Conservation (phyloP, 2,888 invertebrate species). For the Formica aserva region DNA sequence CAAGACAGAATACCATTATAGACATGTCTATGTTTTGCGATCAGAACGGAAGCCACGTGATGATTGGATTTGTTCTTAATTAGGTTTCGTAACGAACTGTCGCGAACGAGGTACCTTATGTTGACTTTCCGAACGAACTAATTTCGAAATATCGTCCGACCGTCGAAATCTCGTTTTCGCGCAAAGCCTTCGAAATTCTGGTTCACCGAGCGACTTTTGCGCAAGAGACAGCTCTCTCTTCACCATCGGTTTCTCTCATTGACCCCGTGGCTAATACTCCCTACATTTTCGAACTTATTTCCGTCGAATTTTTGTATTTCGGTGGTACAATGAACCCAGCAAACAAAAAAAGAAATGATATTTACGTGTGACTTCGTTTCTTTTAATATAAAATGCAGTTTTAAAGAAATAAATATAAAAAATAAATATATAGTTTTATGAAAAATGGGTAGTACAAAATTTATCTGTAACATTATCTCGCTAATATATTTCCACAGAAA, state of each 20-base stretch:
- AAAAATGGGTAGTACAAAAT: background rate
- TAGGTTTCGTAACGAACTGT: conserved; percentile 62
- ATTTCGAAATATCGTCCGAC: conserved; percentile 42
- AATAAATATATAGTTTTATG: background rate
- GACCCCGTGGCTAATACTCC: conserved; percentile 8
- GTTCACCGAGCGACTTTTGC: conserved; percentile 29
- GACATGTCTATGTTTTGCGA: conserved; percentile 2
- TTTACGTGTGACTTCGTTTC: background rate
- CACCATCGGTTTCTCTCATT: conserved; percentile 31
- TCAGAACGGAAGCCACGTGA: conserved; percentile 19
- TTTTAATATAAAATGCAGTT: background rate
- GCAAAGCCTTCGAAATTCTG: conserved; percentile 45
- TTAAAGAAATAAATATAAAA: background rate
- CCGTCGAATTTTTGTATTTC: background rate
- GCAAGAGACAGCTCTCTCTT: conserved; percentile 11
- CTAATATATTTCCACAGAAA: background rate
- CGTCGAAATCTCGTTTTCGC: conserved; percentile 51
- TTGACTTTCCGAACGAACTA: conserved; percentile 42
- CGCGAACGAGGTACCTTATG: conserved; percentile 38
- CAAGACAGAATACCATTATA: background rate
- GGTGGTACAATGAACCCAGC: background rate
- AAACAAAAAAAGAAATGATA: background rate
- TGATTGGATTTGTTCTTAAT: conserved; percentile 64
- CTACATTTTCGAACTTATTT: conserved; percentile 27
- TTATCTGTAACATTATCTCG: background rate